Conservation (phyloP, 2,888 invertebrate genomes). For the Zootermopsis nevadensis region DNA sequence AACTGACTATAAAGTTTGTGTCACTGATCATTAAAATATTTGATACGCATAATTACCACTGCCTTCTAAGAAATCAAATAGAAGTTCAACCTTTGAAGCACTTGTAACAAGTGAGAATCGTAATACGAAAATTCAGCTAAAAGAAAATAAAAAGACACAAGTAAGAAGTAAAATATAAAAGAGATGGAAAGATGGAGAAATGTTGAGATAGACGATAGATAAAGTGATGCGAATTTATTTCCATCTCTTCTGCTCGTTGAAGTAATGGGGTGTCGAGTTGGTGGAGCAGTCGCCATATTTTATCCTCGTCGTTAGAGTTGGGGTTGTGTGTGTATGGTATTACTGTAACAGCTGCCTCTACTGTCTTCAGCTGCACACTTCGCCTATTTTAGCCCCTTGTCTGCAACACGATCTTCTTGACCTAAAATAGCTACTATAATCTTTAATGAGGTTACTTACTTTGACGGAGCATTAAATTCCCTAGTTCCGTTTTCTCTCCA, state of each 20-base stretch:
- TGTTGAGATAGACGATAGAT: slow-evolving; percentile 34
- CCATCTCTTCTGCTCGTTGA: slow-evolving; percentile 32
- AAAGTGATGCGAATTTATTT: slow-evolving; percentile 40
- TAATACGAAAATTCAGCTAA: background rate
- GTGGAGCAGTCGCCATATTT: slow-evolving; percentile 36
- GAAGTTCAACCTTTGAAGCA: too few species aligned
- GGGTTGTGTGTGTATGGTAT: slow-evolving; percentile 7
- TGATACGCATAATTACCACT: too few species aligned
- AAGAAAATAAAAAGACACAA: background rate
- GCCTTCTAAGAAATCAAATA: too few species aligned
- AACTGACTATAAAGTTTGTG: too few species aligned
- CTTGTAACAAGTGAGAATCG: background rate
- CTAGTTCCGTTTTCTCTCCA: too few species aligned
- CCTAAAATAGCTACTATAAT: background rate
- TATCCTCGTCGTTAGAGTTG: background rate
- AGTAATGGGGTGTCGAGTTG: slow-evolving; percentile 40
- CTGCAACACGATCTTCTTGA: background rate
- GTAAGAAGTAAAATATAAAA: background rate
- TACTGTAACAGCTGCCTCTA: slow-evolving; percentile 11
- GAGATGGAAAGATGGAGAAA: slow-evolving; percentile 6
- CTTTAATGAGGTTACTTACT: slow-evolving; percentile 12
- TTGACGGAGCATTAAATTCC: background rate
- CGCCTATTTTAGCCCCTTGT: too few species aligned
- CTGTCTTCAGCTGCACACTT: slow-evolving; percentile 3
- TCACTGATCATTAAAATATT: too few species aligned